phyloP scores from a whole-genome alignment of 1,140 invertebrate genomes.

The Aradophagus sp. region DNA sequence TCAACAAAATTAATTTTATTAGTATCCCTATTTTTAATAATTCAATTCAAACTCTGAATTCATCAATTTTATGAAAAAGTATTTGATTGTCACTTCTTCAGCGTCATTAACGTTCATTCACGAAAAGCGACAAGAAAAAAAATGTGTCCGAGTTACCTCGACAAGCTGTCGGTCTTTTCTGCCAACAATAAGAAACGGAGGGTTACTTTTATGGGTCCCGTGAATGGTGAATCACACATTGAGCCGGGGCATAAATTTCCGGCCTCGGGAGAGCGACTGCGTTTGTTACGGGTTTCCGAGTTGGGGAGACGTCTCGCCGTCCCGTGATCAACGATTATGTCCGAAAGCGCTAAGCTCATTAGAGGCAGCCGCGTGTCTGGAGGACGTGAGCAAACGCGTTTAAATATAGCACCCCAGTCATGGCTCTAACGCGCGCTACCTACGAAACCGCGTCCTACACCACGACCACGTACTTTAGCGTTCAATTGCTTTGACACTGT shows the following conservation, averaged over 20 bases:
- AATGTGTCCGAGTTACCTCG: no score
- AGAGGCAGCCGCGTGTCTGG: slow-evolving; percentile 50
- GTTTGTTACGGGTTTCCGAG: slow-evolving; percentile 33
- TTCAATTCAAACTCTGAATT: no score
- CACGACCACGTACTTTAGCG: slow-evolving; percentile 41
- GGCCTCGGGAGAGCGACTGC: slow-evolving; percentile 10
- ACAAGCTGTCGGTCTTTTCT: no score
- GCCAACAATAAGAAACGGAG: no score
- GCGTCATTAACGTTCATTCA: no score
- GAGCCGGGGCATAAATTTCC: slow-evolving; percentile 23
- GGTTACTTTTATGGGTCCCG: background rate
- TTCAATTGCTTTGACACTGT: slow-evolving; percentile 42
- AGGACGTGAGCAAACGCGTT: slow-evolving; percentile 58
- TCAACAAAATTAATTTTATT: no score
- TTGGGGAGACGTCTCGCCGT: slow-evolving; percentile 17
- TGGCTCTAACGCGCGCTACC: slow-evolving; percentile 61
- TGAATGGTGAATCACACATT: background rate
- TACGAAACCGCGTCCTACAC: slow-evolving; percentile 61
- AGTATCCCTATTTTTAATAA: no score
- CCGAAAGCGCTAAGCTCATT: slow-evolving; percentile 51
- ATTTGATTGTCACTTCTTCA: no score
- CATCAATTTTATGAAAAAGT: no score
- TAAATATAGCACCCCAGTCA: slow-evolving; percentile 66
- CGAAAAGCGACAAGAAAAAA: no score
- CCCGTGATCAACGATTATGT: slow-evolving; percentile 37